Evolutionary conservation across 2,797 vertebrate species (phyloP), one percentile per base, ranked within the genome.

Genomic region (Cyclura pinguis): DNA sequence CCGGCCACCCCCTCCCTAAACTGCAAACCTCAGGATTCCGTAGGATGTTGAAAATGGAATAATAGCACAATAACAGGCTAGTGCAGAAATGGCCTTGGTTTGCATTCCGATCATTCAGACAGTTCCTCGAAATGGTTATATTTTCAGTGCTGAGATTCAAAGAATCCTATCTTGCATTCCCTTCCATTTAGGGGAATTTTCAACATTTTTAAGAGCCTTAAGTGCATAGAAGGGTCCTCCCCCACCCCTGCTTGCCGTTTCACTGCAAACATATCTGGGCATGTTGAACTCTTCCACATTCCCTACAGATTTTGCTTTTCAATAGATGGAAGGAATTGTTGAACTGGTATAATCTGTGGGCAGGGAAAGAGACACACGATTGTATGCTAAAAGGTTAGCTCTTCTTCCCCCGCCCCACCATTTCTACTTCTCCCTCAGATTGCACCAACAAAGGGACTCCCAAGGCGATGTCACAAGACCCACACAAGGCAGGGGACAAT

Each of bases 331-430:
- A 47, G 55, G 13, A 73, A 35, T 35, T 29, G 38, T 9, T 52
- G 80, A 13, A 29, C 20, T 27, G 38, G 6, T 29, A 29, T 1
- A 50, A 47, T 18, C 81, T 22, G 1, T 42, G 20, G 32, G 22
- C 16, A 35, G 47, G 12, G 2, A 69, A 69, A 69, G 67, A 18
- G 22, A 6, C 24, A 1, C 35, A 29, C 47, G 59, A 18, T 0
- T 29, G 24, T 16, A 7, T 35, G 14, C 10, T 32, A 55, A 64
- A 69, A 52, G 16, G 35, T 10, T 13, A 20, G 35, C 24, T 67
- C 38, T 83, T 29, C 1, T n/a, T 6, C 0, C 18, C n/a, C 27
- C 7, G 9, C 1, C 1, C 38, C 13, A 5, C 6, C 2, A 9
- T 5, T n/a, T 64, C 10, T 10, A 27, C 74, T n/a, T 12, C 16